Percentiles rank a stretch among this genome's conserved stretches.
These are phyloP conservation scores for Umimayanthus chanpuru DNA, from an alignment of 92 coral and sea anemone genomes.

Conservation along the genomic window DNA sequence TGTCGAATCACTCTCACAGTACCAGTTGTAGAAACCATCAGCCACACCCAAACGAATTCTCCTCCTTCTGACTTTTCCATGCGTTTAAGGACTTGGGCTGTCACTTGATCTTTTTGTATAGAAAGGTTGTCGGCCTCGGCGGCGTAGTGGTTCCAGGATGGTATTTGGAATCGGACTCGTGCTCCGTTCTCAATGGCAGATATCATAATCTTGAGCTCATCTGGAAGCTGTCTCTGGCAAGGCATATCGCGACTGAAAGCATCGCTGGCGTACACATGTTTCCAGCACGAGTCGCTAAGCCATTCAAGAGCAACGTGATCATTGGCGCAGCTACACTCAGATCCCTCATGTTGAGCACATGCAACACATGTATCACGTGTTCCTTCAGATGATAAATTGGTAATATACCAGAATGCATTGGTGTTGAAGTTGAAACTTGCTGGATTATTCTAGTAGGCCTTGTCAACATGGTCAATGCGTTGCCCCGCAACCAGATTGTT, in stretches of 20 bases:
- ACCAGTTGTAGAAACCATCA: background rate
- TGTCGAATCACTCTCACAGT: background rate
- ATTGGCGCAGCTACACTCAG: constrained; percentile 60
- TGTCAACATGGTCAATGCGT: constrained; percentile 63
- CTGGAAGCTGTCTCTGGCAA: too few species aligned
- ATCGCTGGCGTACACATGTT: constrained; percentile 58
- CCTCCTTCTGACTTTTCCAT: background rate
- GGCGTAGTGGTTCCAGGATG: background rate
- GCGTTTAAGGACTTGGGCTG: too few species aligned
- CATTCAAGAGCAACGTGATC: constrained; percentile 69
- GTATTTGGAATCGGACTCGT: background rate
- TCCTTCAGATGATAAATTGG: constrained; percentile 62
- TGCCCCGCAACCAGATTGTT: constrained; percentile 3
- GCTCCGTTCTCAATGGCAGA: background rate
- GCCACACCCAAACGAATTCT: background rate
- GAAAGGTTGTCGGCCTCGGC: background rate
- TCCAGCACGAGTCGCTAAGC: constrained; percentile 79
- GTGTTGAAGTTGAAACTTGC: constrained; percentile 40
- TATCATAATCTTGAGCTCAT: background rate
- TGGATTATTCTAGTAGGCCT: background rate
- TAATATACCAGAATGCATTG: constrained; percentile 69
- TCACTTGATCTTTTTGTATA: background rate
- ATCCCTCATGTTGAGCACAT: constrained; percentile 59
- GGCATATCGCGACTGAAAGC: background rate
- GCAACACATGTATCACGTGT: constrained; percentile 75